phyloP scores from a whole-genome alignment of 2,113 vertebrate genomes.

The Oreochromis niloticus region DNA sequence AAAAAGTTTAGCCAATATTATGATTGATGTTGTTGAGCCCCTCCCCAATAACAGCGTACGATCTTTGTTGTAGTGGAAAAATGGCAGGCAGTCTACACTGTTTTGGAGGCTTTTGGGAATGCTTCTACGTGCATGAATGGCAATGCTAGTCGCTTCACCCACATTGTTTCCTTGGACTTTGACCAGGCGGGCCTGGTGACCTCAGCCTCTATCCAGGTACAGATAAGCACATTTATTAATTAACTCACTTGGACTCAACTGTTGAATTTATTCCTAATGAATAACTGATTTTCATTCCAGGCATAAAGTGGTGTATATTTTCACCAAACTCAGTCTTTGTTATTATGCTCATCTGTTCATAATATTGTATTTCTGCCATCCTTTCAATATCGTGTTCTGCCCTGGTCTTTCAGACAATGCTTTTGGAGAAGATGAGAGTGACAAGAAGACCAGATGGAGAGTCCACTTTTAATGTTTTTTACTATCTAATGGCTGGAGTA shows the following conservation, averaged over 20 bases:
- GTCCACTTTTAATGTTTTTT: slow-evolving; percentile 91
- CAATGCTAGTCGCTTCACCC: slow-evolving; percentile 91
- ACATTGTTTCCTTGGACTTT: slow-evolving; percentile 93
- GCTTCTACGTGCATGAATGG: slow-evolving; percentile 83
- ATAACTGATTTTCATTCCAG: background rate
- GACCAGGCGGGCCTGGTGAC: slow-evolving; percentile 95
- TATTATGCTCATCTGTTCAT: background rate
- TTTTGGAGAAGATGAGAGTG: slow-evolving; percentile 90
- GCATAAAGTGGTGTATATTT: background rate
- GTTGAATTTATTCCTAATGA: background rate
- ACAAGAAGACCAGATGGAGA: slow-evolving; percentile 80
- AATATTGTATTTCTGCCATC: background rate
- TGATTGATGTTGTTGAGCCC: background rate
- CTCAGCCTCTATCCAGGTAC: slow-evolving; percentile 92
- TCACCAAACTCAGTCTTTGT: background rate
- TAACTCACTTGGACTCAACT: background rate
- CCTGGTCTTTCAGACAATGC: slow-evolving; percentile 79
- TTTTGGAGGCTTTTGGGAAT: slow-evolving; percentile 95
- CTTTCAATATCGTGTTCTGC: background rate
- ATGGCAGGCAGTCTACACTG: slow-evolving; percentile 91
- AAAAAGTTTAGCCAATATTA: background rate
- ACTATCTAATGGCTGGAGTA: slow-evolving; percentile 90
- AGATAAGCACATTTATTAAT: background rate
- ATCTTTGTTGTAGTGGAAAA: slow-evolving; percentile 78
- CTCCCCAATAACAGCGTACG: background rate